Evolutionary conservation across 2,888 invertebrate genomes (phyloP).

Genomic region (Incurvaria masculella): DNA sequence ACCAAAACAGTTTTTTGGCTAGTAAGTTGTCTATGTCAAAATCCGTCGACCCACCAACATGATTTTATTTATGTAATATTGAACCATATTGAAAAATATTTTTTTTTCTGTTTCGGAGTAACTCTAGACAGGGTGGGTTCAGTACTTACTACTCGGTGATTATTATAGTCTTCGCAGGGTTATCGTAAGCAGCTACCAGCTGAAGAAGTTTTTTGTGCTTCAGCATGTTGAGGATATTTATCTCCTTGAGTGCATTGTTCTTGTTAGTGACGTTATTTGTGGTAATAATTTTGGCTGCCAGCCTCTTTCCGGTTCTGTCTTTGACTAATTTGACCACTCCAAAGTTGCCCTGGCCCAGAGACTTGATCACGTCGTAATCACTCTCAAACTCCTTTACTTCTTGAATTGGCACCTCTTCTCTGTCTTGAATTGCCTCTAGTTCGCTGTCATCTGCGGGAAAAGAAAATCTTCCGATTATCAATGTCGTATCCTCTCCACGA

Average conservation of each 20-base stretch:
- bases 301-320: constrained; percentile 56
- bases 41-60: too few species aligned
- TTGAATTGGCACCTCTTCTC: background rate
- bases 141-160: constrained; percentile 83
- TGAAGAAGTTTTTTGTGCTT: constrained; percentile 81
- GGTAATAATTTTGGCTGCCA: constrained; percentile 82
- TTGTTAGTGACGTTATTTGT: constrained; percentile 70
- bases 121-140: background rate
- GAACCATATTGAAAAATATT: too few species aligned
- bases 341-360: constrained; percentile 73
- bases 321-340: constrained; percentile 70
- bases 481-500: too few species aligned
- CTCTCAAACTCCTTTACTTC: constrained; percentile 4
- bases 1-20: too few species aligned
- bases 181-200: constrained; percentile 6
- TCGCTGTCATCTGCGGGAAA: constrained; percentile 5
- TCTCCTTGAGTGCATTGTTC: constrained; percentile 75
- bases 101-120: background rate
- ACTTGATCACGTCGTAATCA: constrained; percentile 60
- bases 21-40: too few species aligned
- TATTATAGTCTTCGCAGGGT: constrained; percentile 62
- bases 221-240: constrained; percentile 80
- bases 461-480: too few species aligned
- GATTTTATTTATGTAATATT: too few species aligned
- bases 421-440: constrained; percentile 2